Conservation (phyloP, 2,888 invertebrate genomes). For the Seira musarum region DNA sequence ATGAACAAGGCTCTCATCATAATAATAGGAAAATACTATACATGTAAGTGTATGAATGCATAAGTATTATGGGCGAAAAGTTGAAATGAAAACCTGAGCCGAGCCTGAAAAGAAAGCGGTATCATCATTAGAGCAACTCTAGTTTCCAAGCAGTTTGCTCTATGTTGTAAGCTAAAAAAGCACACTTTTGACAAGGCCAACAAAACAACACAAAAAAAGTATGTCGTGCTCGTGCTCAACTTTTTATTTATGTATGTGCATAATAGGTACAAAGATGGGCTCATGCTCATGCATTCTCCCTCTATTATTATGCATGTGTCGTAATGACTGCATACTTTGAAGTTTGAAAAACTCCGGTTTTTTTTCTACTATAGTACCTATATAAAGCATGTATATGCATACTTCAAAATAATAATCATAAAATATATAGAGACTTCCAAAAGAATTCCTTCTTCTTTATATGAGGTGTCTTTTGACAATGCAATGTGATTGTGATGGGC, state of each 20-base stretch:
- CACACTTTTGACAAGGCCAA: conserved; percentile 33
- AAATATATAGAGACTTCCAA: background rate
- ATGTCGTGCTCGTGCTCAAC: background rate
- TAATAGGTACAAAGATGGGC: background rate
- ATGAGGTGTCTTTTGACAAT: no score
- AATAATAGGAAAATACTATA: conserved; percentile 33
- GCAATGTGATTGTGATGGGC: no score
- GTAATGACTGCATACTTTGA: background rate
- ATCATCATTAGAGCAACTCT: conserved; percentile 31
- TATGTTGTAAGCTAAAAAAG: conserved; percentile 15
- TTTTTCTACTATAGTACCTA: no score
- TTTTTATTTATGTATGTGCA: background rate
- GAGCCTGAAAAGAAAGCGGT: conserved; percentile 29
- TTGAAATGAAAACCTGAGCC: background rate
- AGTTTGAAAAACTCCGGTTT: background rate
- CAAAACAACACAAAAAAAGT: conserved; percentile 19
- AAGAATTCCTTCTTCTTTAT: background rate
- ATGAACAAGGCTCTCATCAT: background rate
- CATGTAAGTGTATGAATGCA: background rate
- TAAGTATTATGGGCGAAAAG: no score
- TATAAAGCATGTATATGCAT: no score
- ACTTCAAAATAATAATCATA: conserved; percentile 10
- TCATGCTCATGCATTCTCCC: background rate
- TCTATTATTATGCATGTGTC: background rate
- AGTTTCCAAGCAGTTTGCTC: background rate